Percentiles rank a stretch among this genome's conserved stretches.
These are phyloP conservation scores for Acipenser transmontanus DNA, from an alignment of 2,797 vertebrate species.

Conservation along the genomic window DNA sequence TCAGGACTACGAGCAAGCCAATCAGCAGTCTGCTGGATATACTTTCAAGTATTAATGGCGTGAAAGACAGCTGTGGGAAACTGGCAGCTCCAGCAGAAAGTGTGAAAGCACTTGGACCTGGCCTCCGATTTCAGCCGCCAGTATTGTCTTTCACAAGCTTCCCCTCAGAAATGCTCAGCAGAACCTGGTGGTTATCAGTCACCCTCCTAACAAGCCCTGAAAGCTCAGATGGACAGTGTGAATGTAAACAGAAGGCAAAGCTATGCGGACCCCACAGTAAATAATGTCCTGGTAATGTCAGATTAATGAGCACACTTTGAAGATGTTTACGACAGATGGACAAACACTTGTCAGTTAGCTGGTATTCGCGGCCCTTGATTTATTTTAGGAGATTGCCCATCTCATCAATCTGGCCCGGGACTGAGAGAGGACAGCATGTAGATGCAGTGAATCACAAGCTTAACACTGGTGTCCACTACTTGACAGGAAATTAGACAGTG, in stretches of 20 bases:
- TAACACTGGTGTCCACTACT: neutral
- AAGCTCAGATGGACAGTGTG: slow-evolving; percentile 12
- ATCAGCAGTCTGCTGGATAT: slow-evolving; percentile 3
- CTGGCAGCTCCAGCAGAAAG: neutral
- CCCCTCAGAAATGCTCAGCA: neutral
- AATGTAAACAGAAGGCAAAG: neutral
- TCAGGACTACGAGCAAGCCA: slow-evolving; percentile 1
- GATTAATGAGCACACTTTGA: slow-evolving; percentile 47
- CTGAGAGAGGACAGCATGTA: slow-evolving; percentile 50
- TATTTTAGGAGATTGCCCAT: slow-evolving; percentile 48
- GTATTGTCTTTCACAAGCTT: accelerated
- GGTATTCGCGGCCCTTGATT: slow-evolving; percentile 46
- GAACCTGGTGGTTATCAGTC: slow-evolving; percentile 20
- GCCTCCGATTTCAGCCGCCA: slow-evolving; percentile 24
- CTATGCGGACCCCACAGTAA: slow-evolving; percentile 34
- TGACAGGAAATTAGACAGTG: neutral
- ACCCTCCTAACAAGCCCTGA: slow-evolving; percentile 10
- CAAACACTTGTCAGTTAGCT: slow-evolving; percentile 52
- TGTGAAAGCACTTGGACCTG: slow-evolving; percentile 23
- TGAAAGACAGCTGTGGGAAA: slow-evolving; percentile 5
- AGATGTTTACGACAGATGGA: slow-evolving; percentile 59
- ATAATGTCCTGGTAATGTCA: slow-evolving; percentile 33
- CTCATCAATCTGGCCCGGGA: slow-evolving; percentile 48
- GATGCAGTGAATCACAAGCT: slow-evolving; percentile 36
- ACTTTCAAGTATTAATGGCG: neutral